Evolutionary conservation across 2,113 vertebrate genomes (phyloP), one percentile per base, ranked within the genome.

Genomic region (Vulpes ferrilata): DNA sequence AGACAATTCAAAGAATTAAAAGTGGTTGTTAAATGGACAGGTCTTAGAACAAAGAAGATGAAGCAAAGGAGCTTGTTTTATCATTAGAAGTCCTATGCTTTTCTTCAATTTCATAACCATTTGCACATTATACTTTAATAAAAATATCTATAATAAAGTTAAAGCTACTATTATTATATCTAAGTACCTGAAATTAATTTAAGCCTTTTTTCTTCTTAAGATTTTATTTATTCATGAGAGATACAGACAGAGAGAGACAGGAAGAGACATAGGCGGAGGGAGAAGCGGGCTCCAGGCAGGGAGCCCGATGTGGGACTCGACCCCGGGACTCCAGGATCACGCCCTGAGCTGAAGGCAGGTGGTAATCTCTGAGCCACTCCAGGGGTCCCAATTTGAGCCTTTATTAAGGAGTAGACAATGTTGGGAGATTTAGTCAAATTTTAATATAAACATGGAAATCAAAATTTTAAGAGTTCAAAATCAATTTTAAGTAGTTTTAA

Each of bases 401-500:
- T 15, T 80, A 85, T 11, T 71, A 9, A 95, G 71, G 60, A 94
- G 9, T 1, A 79, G 38, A 69, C 27, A 91, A 81, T 2, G 20
- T 88, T 59, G 15, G 19, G 51, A 89, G 11, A 60, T 82, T 79
- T 82, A 91, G 84, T 92, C 88, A 84, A 90, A 76, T 60, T 88
- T 74, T 85, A 93, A 93, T 84, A 48, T 9, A 79, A 93, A 90
- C 38, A 84, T 19, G 3, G 32, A 88, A 64, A 87, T 62, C 35
- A 95, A 94, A 79, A 83, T 35, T 10, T 94, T 88, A 62, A 93
- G 11, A 78, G 15, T 57, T 69, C 71, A 69, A 87, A 92, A 80
- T 93, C 32, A 83, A 78, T 62, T 65, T 71, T 93, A 92, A 90
- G 51, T 78, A 94, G 35, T 69, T 89, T 88, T 27, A 81, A 73